phyloP scores from a whole-genome alignment of 2,797 vertebrate genomes.

The Malurus leucopterus region DNA sequence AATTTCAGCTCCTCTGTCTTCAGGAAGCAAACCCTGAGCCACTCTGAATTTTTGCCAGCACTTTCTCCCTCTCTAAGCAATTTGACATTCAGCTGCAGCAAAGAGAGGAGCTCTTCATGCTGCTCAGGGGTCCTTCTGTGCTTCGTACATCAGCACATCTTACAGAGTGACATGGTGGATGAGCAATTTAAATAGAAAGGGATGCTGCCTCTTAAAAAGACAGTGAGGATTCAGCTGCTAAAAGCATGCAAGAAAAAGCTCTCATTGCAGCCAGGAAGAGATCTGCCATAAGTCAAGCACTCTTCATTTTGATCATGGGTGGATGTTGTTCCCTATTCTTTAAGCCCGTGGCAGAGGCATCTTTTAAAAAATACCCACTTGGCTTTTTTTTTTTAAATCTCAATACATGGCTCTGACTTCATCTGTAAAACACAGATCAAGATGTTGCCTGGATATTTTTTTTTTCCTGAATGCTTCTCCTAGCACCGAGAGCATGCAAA shows the following conservation, averaged over 20 bases:
- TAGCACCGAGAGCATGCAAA: not conserved
- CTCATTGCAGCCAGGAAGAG: not conserved
- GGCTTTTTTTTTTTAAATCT: not conserved
- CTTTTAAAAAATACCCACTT: conserved; percentile 25
- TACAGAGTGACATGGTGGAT: not conserved
- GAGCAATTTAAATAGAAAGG: conserved; percentile 19
- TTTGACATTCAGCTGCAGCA: not conserved
- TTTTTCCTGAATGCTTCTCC: conserved; percentile 2
- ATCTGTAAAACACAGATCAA: conserved; percentile 20
- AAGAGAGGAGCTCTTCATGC: not conserved
- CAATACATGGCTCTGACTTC: not conserved
- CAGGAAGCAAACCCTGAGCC: not conserved
- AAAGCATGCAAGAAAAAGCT: not conserved
- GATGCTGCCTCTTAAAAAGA: not conserved
- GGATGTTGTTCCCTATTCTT: not conserved
- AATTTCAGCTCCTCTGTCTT: not conserved
- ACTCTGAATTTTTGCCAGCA: not conserved
- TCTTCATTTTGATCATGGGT: conserved; percentile 12
- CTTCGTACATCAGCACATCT: conserved; percentile 12
- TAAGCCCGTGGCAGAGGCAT: not conserved
- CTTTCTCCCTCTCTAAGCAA: not conserved
- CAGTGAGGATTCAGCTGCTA: not conserved
- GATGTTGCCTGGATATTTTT: conserved; percentile 10
- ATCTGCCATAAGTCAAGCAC: conserved; percentile 18
- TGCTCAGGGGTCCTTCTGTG: conserved; percentile 14